A percentile compares a stretch with the other conserved stretches of the same genome.
Evolutionary conservation across 2,797 vertebrate genomes (phyloP).

Genomic region (Lycodopsis pacificus): DNA sequence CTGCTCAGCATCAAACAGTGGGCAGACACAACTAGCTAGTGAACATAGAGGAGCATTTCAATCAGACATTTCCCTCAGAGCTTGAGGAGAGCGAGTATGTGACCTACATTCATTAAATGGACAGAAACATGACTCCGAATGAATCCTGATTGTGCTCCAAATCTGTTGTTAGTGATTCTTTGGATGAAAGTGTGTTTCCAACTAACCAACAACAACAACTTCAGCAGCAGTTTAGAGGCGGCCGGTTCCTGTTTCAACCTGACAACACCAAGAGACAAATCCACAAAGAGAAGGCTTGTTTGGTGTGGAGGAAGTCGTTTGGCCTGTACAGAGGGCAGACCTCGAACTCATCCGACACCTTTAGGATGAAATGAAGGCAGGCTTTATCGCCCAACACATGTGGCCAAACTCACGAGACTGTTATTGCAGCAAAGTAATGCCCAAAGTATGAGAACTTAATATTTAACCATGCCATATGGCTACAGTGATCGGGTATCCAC

Average conservation of each 20-base stretch:
- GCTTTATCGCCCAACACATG: not conserved
- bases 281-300: not conserved
- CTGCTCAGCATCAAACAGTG: not conserved
- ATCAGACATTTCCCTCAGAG: not conserved
- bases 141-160: not conserved
- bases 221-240: not conserved
- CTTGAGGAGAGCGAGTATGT: not conserved
- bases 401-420: not conserved
- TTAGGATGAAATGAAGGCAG: not conserved
- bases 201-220: too few relatives aligned
- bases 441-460: too few relatives aligned
- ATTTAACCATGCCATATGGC: too few relatives aligned
- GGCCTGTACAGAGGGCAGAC: not conserved
- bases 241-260: not conserved
- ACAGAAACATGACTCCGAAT: not conserved
- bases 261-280: not conserved
- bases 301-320: not conserved
- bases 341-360: not conserved
- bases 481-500: too few relatives aligned
- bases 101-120: not conserved
- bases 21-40: not conserved
- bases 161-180: not conserved
- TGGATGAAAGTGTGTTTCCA: not conserved
- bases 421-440: too few relatives aligned
- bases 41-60: not conserved